Evolutionary conservation across 2,888 invertebrate species (phyloP).

Genomic region (Daptonema setosum): DNA sequence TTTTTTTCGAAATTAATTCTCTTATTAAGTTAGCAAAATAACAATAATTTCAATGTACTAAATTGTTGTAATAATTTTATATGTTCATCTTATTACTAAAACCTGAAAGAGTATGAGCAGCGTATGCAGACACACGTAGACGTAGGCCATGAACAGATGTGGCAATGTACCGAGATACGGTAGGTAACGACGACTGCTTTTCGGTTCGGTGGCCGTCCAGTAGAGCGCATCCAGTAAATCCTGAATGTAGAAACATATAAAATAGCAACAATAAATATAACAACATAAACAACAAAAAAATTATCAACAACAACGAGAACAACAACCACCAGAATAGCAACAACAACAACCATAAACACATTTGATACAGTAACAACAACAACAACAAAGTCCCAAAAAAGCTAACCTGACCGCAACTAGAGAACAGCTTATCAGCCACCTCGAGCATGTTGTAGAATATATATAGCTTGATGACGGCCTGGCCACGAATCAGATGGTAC

Average conservation of each 20-base stretch:
- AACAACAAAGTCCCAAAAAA: neutral
- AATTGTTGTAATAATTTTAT: too few species aligned
- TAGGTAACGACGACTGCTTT: slow-evolving; percentile 36
- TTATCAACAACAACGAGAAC: too few species aligned
- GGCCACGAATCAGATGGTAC: slow-evolving; percentile 52
- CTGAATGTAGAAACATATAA: slow-evolving; percentile 48
- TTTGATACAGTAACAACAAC: neutral
- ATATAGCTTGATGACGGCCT: slow-evolving; percentile 86
- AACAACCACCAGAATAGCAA: too few species aligned
- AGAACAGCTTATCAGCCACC: slow-evolving; percentile 71
- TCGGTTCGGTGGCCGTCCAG: slow-evolving; percentile 91
- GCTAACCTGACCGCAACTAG: slow-evolving; percentile 45
- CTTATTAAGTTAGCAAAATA: too few species aligned
- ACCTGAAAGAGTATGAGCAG: slow-evolving; percentile 49
- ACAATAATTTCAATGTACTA: too few species aligned
- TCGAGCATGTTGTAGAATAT: slow-evolving; percentile 99
- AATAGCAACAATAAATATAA: neutral
- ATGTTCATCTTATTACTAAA: too few species aligned
- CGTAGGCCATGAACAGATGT: slow-evolving; percentile 53
- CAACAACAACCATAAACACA: too few species aligned
- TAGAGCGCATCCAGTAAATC: slow-evolving; percentile 91
- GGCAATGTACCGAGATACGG: slow-evolving; percentile 49
- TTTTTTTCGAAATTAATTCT: too few species aligned
- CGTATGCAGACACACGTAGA: slow-evolving; percentile 73
- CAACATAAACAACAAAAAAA: too few species aligned